These are phyloP conservation scores for Sitophilus oryzae DNA, from an alignment of 1,140 invertebrate species.

Conservation along the genomic window DNA sequence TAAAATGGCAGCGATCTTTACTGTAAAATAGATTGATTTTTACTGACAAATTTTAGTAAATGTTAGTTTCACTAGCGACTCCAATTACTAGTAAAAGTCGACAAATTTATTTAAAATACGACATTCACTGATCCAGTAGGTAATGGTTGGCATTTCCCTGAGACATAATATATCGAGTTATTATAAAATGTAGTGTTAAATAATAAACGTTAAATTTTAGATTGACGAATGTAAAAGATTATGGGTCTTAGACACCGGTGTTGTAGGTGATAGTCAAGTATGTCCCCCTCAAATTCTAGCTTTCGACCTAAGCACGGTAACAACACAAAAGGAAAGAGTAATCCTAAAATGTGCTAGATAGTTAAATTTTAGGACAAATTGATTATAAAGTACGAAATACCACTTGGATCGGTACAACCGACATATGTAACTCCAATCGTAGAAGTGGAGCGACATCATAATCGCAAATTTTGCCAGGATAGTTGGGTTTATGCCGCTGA, in stretches of 20 bases:
- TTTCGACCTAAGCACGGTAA: conserved; percentile 53
- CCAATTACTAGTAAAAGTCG: no score
- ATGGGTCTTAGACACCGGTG: conserved; percentile 62
- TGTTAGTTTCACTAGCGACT: no score
- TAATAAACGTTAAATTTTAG: conserved; percentile 41
- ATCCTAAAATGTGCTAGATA: no score
- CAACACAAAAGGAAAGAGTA: no score
- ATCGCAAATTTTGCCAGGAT: background rate
- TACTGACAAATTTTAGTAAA: no score
- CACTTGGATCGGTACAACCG: background rate
- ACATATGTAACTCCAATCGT: background rate
- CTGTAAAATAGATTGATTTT: no score
- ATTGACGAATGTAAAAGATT: conserved; percentile 58
- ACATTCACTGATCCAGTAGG: no score
- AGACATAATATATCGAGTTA: no score
- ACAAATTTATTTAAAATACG: no score
- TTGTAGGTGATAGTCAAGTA: conserved; percentile 43
- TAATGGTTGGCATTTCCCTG: no score
- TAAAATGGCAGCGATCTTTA: no score
- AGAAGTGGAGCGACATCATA: background rate
- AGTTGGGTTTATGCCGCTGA: background rate
- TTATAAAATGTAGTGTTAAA: background rate
- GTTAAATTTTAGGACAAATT: conserved; percentile 2
- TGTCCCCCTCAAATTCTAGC: conserved; percentile 60
- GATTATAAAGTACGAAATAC: background rate